Percentiles rank a stretch among this genome's conserved stretches.
phyloP scores from a whole-genome alignment of 2,888 invertebrate genomes.

The Drosophila vallismaia region DNA sequence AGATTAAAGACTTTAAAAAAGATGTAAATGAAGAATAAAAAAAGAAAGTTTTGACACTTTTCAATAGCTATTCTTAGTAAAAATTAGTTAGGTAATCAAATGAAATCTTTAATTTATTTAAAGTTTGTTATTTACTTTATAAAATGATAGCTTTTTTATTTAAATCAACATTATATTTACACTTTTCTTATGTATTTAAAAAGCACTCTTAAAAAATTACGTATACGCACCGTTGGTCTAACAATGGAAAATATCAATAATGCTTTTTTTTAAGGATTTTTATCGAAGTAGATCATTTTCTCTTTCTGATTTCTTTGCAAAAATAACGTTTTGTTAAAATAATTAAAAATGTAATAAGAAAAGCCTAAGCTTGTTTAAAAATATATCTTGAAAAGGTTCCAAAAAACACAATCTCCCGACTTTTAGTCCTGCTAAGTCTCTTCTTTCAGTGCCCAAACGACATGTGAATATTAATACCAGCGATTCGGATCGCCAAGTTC shows the following conservation, averaged over 20 bases:
- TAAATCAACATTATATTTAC: no score
- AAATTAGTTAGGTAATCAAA: not conserved
- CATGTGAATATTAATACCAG: constrained; percentile 81
- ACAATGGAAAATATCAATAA: not conserved
- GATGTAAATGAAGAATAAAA: not conserved
- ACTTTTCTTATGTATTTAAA: no score
- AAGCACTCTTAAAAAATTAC: not conserved
- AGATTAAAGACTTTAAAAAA: not conserved
- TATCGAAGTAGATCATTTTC: not conserved
- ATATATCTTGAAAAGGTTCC: not conserved
- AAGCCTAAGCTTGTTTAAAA: not conserved
- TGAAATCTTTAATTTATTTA: no score
- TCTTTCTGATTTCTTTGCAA: no score
- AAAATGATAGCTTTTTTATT: no score
- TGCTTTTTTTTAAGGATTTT: not conserved
- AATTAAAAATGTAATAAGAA: no score
- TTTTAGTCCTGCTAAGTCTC: not conserved
- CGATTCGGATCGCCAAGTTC: constrained; percentile 56
- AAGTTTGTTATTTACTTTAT: no score
- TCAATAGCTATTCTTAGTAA: not conserved
- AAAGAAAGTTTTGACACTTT: not conserved
- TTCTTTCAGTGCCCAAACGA: constrained; percentile 59
- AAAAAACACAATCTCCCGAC: not conserved
- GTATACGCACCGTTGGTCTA: not conserved
- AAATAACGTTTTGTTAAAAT: no score